Base-by-base conservation (phyloP, 2,888 invertebrate species). In the Digitonthophagus gazella region DNA sequence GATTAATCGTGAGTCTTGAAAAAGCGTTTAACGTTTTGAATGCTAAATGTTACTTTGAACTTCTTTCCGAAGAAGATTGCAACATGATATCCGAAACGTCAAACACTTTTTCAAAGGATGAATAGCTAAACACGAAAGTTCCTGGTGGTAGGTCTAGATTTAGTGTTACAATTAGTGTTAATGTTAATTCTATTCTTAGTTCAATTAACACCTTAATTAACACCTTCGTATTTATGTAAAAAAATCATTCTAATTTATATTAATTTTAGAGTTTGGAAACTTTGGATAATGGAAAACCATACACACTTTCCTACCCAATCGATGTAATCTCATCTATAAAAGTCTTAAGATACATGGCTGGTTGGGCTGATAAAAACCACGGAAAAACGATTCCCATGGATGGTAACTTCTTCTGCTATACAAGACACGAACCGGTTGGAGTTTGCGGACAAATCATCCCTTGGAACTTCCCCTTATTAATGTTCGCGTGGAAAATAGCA, bases 391-490 rank as follows among this genome's bases (percentile, higher is more conserved):
- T 94, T 71, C 92, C 94, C 1, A 85, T 89, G 74, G 94, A 94
- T 79, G 97, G 97, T 1, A 87, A 90, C 58, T 92, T 88, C 83
- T 88, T 96, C 78, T 89, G 90, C 0, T 96, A 96, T 81, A 95
- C 95, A 0, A 87, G 93, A 0, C 94, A 93, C 72, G 96, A 97
- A 80, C 96, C 97, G 0, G 93, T 96, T n/a, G 97, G 97, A 8
- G 94, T 97, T 0, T 96, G 95, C 82, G 96, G 93, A 1, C 95
- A 95, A 84, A 96, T 97, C 71, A 95, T 96, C 72, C 96, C 97
- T 0, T 97, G 96, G 96, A 96, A 97, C 84, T 96, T 96, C 82
- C 96, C 95, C 0, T 80, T 94, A 71, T 81, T 98, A 76, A 98
- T 98, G 98, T 91, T 93, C 79, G 90, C 95, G 6, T 98, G 98